Evolutionary conservation across 2,888 invertebrate species (phyloP), one percentile per base, ranked within the genome.

Genomic region (Drosophila emarginata): DNA sequence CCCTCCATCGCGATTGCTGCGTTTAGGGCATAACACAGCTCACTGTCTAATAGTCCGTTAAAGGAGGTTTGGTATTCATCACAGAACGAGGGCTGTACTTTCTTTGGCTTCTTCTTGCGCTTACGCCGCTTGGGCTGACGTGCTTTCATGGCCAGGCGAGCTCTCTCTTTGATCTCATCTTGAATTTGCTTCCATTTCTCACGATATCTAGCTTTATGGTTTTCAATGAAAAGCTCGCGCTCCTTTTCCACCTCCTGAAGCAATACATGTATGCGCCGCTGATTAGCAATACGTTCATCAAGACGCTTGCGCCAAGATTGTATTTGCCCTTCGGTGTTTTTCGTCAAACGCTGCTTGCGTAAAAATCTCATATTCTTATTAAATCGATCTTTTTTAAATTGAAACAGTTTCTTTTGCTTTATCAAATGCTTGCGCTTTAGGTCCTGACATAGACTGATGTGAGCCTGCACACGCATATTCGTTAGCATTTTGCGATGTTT

Each of bases 251-350:
- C 73, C 26, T 78, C 81, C 4, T 64, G 21, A 0, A 83, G 54
- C 4, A 83, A 65, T 2, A 53, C 4, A 4, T 86, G 74, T 0
- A 89, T 78, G 14, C 80, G 73, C 0, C 69, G 64, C 67, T 91
- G 90, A 50, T 89, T 79, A 0, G 73, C 69, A 39, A 90, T 89
- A 21, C 91, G 87, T 32, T 89, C 87, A 3, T 82, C 64, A 0
- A 91, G 71, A 6, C 91, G 89, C 59, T 84, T 87, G 9, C 82
- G 72, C 91, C 91, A 91, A 0, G 89, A 91, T 11, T 75, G 78
- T 0, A 80, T 79, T 53, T 89, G 87, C 0, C 78, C 80, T 9
- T 84, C 80, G 4, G 86, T 81, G n/a, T 71, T 65, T 9, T 80
- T 69, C 2, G 54, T 28, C 6, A 61, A 1, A 0, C 79, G 79